Percentiles rank a stretch among this genome's conserved stretches.
phyloP scores from a whole-genome alignment of 2,797 vertebrate species.

The Melanotaenia trifasciata region DNA sequence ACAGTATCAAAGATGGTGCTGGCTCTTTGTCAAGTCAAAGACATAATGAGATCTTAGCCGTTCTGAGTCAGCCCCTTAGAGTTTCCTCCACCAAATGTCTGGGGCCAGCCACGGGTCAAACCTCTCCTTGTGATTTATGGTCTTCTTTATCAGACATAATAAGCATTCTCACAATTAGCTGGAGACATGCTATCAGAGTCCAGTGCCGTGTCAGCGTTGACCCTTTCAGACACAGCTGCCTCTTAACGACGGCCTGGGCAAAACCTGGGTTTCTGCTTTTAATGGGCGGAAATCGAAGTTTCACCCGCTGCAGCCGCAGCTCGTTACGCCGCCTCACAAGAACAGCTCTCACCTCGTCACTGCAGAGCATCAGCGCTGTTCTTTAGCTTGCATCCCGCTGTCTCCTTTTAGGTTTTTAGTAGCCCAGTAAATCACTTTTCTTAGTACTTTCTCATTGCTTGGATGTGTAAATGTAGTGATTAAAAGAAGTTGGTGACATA shows the following conservation, averaged over 20 bases:
- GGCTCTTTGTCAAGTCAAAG: slow-evolving; percentile 73
- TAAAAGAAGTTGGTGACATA: slow-evolving; percentile 22
- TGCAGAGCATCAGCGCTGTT: slow-evolving; percentile 5
- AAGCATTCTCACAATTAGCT: slow-evolving; percentile 83
- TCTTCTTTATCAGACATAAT: slow-evolving; percentile 82
- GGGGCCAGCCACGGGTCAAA: slow-evolving; percentile 75
- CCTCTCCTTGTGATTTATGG: slow-evolving; percentile 82
- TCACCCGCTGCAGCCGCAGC: slow-evolving; percentile 44
- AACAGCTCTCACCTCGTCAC: slow-evolving; percentile 62
- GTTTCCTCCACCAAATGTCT: slow-evolving; percentile 59
- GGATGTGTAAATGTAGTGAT: slow-evolving; percentile 52
- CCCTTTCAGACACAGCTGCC: slow-evolving; percentile 75
- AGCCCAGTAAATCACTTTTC: slow-evolving; percentile 63
- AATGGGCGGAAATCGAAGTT: slow-evolving; percentile 76
- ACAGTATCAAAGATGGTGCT: slow-evolving; percentile 71
- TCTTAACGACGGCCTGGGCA: slow-evolving; percentile 65
- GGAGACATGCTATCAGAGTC: slow-evolving; percentile 67
- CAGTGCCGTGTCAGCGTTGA: slow-evolving; percentile 66
- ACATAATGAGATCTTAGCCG: slow-evolving; percentile 80
- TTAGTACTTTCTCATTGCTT: slow-evolving; percentile 52
- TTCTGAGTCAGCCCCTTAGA: slow-evolving; percentile 69
- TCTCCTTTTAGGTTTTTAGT: slow-evolving; percentile 69
- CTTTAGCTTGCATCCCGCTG: slow-evolving; percentile 36
- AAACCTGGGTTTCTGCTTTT: slow-evolving; percentile 65
- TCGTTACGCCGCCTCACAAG: slow-evolving; percentile 72